phyloP scores from a whole-genome alignment of 2,888 invertebrate genomes.

The Alsophila aescularia region DNA sequence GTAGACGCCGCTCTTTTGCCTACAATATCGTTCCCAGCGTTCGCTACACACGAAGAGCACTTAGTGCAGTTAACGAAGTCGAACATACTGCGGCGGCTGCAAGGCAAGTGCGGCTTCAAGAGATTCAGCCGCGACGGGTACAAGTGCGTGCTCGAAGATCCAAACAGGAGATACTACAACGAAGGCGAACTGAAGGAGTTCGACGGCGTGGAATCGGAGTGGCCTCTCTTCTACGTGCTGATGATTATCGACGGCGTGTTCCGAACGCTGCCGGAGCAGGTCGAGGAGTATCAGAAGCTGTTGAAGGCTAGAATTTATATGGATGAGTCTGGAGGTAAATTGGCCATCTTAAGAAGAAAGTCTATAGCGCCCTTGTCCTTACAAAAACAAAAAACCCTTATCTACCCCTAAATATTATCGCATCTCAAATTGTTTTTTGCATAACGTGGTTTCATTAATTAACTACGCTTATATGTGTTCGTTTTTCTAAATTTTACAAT shows the following conservation, averaged over 20 bases:
- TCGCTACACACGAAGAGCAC: constrained; percentile 97
- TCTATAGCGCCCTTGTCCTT: no score
- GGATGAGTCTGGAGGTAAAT: constrained; percentile 92
- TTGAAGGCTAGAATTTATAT: constrained; percentile 92
- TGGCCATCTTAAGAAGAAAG: no score
- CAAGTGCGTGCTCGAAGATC: constrained; percentile 94
- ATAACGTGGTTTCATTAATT: no score
- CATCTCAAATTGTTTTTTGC: no score
- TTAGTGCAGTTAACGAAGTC: constrained; percentile 94
- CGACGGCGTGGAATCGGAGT: constrained; percentile 98
- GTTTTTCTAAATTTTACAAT: no score
- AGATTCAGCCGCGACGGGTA: constrained; percentile 97
- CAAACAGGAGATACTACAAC: constrained; percentile 90
- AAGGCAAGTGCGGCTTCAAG: constrained; percentile 96
- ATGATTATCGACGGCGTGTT: constrained; percentile 98
- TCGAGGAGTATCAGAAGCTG: constrained; percentile 95
- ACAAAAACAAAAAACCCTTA: no score
- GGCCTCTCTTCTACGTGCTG: constrained; percentile 98
- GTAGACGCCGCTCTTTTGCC: constrained; percentile 96
- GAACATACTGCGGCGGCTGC: constrained; percentile 91
- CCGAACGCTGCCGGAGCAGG: constrained; percentile 93
- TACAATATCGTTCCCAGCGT: constrained; percentile 98
- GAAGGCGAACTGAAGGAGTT: constrained; percentile 97
- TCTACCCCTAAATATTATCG: no score
- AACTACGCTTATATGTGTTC: no score